Evolutionary conservation across 2,797 vertebrate species (phyloP).

Genomic region (Peromyscus nudipes): DNA sequence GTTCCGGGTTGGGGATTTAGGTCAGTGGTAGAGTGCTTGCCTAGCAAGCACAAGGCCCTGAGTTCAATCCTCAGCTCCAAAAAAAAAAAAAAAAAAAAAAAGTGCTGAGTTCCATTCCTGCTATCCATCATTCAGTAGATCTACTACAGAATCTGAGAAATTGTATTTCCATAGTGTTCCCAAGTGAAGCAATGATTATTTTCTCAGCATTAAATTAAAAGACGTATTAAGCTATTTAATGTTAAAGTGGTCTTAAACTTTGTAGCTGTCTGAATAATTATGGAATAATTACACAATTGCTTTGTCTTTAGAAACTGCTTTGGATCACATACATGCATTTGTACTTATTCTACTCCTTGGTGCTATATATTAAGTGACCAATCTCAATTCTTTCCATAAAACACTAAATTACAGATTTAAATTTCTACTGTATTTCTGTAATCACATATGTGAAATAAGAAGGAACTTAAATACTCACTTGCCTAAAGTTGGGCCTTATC

Average conservation of each 20-base stretch:
- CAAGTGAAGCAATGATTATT: background rate
- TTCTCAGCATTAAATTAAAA: background rate
- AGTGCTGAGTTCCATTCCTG: background rate
- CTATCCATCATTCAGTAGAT: background rate
- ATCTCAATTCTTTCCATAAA: background rate
- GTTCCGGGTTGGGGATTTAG: no score
- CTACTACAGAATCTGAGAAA: background rate
- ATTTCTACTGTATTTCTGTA: background rate
- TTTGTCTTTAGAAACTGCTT: background rate
- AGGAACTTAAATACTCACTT: constrained; percentile 4
- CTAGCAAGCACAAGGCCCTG: no score
- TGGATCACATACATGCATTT: background rate
- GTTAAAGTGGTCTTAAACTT: background rate
- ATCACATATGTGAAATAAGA: background rate
- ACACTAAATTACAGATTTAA: background rate
- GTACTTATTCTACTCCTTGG: background rate
- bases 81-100: no score
- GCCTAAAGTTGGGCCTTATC: background rate
- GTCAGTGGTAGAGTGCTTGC: no score
- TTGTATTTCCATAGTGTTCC: background rate
- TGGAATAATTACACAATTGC: background rate
- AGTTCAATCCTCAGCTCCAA: no score
- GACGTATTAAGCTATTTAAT: background rate
- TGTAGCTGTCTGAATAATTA: background rate
- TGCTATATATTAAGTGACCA: background rate